These are phyloP conservation scores for Meiosimyza decipiens DNA, from an alignment of 2,888 invertebrate species.

Conservation along the genomic window DNA sequence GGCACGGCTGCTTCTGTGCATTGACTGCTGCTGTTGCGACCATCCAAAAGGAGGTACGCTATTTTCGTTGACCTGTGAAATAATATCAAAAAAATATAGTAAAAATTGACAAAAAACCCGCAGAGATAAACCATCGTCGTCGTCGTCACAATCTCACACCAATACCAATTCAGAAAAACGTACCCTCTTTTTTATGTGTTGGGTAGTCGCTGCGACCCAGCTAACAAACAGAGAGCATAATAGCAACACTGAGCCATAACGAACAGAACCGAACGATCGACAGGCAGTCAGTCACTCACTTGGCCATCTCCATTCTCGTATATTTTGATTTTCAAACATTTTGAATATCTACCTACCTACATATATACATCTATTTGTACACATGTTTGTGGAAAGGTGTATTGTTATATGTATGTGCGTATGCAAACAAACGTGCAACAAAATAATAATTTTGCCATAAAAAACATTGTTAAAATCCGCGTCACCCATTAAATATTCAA, in stretches of 20 bases:
- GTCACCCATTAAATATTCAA: background rate
- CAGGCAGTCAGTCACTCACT: no score
- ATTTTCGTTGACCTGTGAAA: no score
- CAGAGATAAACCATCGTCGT: constrained; percentile 18
- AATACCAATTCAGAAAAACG: constrained; percentile 11
- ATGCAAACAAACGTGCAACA: constrained; percentile 29
- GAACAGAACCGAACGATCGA: no score
- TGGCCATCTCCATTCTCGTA: background rate
- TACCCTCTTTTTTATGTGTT: background rate
- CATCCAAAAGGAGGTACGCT: no score
- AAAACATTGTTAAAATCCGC: constrained; percentile 9
- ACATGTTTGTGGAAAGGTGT: background rate
- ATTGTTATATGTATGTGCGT: background rate
- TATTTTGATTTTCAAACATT: background rate
- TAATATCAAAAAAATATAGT: constrained; percentile 47
- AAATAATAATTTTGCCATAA: constrained; percentile 10
- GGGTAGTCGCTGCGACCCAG: constrained; percentile 17
- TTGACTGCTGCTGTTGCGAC: constrained; percentile 46
- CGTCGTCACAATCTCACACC: constrained; percentile 8
- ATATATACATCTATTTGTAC: background rate
- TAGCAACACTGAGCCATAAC: background rate
- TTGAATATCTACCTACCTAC: background rate
- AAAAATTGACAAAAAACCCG: constrained; percentile 8
- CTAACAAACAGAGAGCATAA: constrained; percentile 3
- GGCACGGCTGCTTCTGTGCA: constrained; percentile 37